Percentiles rank a stretch among this genome's conserved stretches.
Conservation (phyloP, 2,113 vertebrate species). For the Tretioscincus oriximinensis region DNA sequence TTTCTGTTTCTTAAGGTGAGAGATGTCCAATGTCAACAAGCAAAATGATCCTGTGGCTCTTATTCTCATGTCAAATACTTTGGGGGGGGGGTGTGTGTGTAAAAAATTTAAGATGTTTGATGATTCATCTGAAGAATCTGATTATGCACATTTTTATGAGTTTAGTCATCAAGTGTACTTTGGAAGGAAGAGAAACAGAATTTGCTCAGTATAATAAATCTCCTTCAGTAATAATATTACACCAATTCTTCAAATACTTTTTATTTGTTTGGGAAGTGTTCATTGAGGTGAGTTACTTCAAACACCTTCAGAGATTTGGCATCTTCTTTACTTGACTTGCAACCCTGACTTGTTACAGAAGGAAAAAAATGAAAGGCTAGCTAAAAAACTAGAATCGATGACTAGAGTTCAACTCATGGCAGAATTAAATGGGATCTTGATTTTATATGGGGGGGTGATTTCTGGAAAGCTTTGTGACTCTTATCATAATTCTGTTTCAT, state of each 20-base stretch:
- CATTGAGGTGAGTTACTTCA: slow-evolving; percentile 21
- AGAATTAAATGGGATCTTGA: neutral
- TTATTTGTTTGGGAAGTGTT: slow-evolving; percentile 19
- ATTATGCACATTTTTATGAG: slow-evolving; percentile 55
- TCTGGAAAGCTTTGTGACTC: neutral
- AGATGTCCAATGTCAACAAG: slow-evolving; percentile 12
- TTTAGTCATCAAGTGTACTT: slow-evolving; percentile 26
- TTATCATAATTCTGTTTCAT: neutral
- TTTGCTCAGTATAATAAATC: neutral
- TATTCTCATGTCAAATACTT: slow-evolving; percentile 21
- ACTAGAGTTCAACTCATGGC: neutral
- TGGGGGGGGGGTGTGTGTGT: too few species aligned
- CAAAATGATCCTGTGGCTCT: slow-evolving; percentile 3
- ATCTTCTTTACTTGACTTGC: neutral
- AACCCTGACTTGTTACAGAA: neutral
- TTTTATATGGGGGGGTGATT: neutral
- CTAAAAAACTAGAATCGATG: neutral
- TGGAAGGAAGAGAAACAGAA: neutral
- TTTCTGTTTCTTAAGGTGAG: neutral
- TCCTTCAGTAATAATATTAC: slow-evolving; percentile 9
- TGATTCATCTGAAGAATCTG: slow-evolving; percentile 48
- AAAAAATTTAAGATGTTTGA: slow-evolving; percentile 45
- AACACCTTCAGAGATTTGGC: slow-evolving; percentile 16
- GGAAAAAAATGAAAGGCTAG: neutral
- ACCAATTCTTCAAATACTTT: slow-evolving; percentile 13